Base-by-base conservation (phyloP, 2,113 vertebrate species). In the Nannobrachium achirus region DNA sequence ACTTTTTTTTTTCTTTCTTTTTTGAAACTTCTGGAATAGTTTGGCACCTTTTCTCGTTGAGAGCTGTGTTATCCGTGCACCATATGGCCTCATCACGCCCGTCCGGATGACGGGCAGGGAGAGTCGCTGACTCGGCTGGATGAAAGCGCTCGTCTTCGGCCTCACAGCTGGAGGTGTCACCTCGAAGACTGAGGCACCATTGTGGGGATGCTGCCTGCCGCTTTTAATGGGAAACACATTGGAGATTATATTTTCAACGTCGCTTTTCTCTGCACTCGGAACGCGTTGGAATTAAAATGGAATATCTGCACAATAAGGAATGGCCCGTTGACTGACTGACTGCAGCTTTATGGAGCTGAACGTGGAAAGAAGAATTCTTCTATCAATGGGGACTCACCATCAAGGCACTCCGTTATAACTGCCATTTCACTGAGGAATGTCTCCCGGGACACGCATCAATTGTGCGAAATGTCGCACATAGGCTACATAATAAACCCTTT, bases 151-250 rank as follows among this genome's bases (percentile, higher is more conserved):
- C 60, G 9, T 48, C 64, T 67, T 84, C 80, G 78, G 81, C 81
- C 79, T 86, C 91, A 79, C 90, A 93, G 90, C 88, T 91, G 93
- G 92, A 91, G 86, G 87, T 89, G 87, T 87, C 88, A 88, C 81
- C 82, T 71, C 82, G 52, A 62, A 66, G 81, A 85, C 79, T 79
- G 80, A 78, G 73, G 70, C 73, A 53, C 78, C 68, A 79, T 75
- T 85, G 75, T 63, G 76, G 78, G n/a, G 88, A 81, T 60, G 69
- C 70, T 59, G 67, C 57, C 49, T 69, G 76, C 77, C 75, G 63
- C 69, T 71, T n/a, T n/a, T 95, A 95, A 96, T 94, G 92, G 92
- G 91, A 93, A 94, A 95, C 94, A 96, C 91, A 93, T 94, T 94
- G 92, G 91, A 90, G 78, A 89, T 40, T 75, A 83, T 82, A 86